Evolutionary conservation across 2,888 invertebrate genomes (phyloP), one percentile per base, ranked within the genome.

Genomic region (Pristionchus arcanus): DNA sequence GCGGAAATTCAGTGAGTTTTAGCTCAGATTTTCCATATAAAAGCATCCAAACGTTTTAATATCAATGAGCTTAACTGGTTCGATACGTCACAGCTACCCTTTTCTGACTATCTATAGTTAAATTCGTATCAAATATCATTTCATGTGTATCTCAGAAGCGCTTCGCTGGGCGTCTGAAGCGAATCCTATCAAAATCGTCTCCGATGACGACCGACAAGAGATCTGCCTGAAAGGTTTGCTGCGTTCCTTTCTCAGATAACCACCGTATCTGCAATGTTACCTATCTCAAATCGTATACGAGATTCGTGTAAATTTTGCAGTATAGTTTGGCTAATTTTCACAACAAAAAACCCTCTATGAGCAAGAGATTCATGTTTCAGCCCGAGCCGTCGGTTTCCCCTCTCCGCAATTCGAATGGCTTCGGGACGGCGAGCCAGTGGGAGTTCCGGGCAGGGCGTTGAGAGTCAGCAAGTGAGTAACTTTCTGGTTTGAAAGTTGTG

Each of bases 341-440:
- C n/a, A n/a, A n/a, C n/a, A n/a, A 42, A 42, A 42, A 42, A 42
- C 42, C 42, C 42, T 71, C n/a, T n/a, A n/a, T n/a, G n/a, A n/a
- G n/a, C n/a, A 34, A 2, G 9, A 2, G 0, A 71, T 13, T 71
- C 28, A 2, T 34, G 15, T 15, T 71, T 71, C 81, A 81, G 81
- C 49, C 28, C 49, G 21, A 21, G 81, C 81, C 9, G 49, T 91
- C 7, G 95, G 95, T 0, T 93, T 94, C 55, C 95, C 95, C 2
- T 94, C 93, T 55, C 95, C 95, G 11, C 90, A 93, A 16, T 95
- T 93, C 90, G 94, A 95, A 91, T 95, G 95, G 95, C 94, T 92
- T 59, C 86, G 90, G 92, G 66, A 89, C 94, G 87, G 94, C 93
- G 89, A 91, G 90, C 68, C 84, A 42, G 55, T 85, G 11, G 94